A percentile compares a stretch with the other conserved stretches of the same genome.
Evolutionary conservation across 2,888 invertebrate species (phyloP).

Genomic region (Helobdella robusta): DNA sequence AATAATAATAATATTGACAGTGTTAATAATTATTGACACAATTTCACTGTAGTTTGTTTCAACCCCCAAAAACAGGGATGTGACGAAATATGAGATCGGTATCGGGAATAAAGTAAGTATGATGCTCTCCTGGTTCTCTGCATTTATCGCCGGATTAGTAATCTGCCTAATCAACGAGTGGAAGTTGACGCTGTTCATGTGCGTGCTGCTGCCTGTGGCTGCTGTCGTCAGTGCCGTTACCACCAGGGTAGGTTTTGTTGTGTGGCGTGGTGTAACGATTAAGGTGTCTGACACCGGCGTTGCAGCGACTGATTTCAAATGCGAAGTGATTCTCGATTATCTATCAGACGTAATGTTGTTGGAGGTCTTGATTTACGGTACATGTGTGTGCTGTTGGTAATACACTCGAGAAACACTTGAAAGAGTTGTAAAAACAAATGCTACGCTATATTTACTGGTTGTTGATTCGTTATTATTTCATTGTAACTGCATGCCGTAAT

Average conservation of each 20-base stretch:
- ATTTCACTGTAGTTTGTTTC: neutral
- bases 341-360: too few relatives aligned
- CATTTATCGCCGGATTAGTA: conserved; percentile 50
- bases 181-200: conserved; percentile 55
- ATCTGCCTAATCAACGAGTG: conserved; percentile 52
- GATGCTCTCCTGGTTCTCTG: conserved; percentile 48
- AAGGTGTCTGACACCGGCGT: too few relatives aligned
- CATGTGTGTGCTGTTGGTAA: too few relatives aligned
- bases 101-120: conserved; percentile 53
- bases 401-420: too few relatives aligned
- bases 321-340: too few relatives aligned
- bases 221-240: conserved; percentile 37
- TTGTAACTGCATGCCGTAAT: neutral
- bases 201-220: conserved; percentile 53
- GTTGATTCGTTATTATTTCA: neutral
- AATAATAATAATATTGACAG: too few relatives aligned
- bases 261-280: too few relatives aligned
- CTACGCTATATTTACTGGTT: neutral
- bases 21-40: neutral
- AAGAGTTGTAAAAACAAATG: too few relatives aligned
- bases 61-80: conserved; percentile 47
- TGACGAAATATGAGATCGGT: conserved; percentile 53
- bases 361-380: too few relatives aligned
- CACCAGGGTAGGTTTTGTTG: conserved; percentile 27
- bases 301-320: too few relatives aligned